Evolutionary conservation across 2,888 invertebrate genomes (phyloP), one percentile per base, ranked within the genome.

Genomic region (Lasioglossum figueresi): DNA sequence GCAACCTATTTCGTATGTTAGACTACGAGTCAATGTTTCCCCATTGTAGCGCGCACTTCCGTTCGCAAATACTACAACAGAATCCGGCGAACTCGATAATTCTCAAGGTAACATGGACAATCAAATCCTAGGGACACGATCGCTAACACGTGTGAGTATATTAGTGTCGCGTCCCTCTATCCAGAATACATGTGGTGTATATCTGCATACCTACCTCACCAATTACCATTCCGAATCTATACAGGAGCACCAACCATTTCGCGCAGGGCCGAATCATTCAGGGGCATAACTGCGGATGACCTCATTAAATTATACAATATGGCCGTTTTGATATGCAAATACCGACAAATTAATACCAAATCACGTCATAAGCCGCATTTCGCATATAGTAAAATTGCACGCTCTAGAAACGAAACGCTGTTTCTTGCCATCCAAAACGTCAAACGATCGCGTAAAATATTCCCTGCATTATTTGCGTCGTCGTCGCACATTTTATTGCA

Each of bases 121-220:
- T 93, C 93, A 93, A 93, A 93, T 93, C 92, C 93, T 90, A 86
- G 89, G 91, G 88, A 93, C 93, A 93, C 91, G 93, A 93, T 93
- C 93, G 93, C 93, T 91, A 93, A 93, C 93, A 93, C 92, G 93
- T 91, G 92, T 88, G 91, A 91, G 92, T 93, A 93, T 93, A 93
- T 93, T 93, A 93, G 91, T 91, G 88, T 85, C 77, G 76, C 88
- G 76, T 77, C 68, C 82, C 83, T 89, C 85, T 82, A 86, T 88
- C 89, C 84, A 88, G 91, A 92, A 92, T 93, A 91, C 91, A 92
- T 91, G 92, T 90, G 92, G 90, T 90, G 88, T 88, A 90, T 92
- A 93, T 92, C 93, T 92, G 93, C 93, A 92, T 93, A 92, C 92
- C 92, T 89, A 91, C 89, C 92, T 90, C 89, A 89, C 91, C 93